phyloP scores from a whole-genome alignment of 2,797 vertebrate species.

The Malurus leucopterus region DNA sequence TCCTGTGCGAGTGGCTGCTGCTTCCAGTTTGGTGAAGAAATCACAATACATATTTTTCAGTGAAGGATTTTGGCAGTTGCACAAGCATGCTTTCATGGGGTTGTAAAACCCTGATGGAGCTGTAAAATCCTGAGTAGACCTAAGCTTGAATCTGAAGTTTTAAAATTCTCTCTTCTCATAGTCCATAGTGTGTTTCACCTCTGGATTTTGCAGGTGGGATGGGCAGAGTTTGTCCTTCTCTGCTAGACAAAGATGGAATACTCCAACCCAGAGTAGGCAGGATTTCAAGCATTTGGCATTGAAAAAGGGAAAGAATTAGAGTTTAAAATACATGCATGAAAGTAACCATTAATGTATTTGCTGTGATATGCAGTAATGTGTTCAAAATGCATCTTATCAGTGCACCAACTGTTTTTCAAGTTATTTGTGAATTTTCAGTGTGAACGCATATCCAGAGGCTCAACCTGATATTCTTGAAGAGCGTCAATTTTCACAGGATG shows the following conservation, averaged over 20 bases:
- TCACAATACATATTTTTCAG: neutral
- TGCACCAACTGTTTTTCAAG: conserved; percentile 14
- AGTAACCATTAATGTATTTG: neutral
- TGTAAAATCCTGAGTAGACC: conserved; percentile 24
- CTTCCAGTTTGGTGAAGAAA: neutral
- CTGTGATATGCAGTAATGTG: neutral
- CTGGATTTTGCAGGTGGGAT: neutral
- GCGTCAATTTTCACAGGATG: conserved; percentile 9
- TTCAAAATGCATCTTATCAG: neutral
- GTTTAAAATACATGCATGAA: neutral
- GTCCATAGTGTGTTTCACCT: neutral
- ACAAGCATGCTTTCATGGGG: neutral
- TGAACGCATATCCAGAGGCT: conserved; percentile 24
- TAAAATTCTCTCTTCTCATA: neutral
- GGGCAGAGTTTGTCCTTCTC: neutral
- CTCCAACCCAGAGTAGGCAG: neutral
- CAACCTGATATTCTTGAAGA: neutral
- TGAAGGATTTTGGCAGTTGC: conserved; percentile 1
- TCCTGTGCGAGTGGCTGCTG: neutral
- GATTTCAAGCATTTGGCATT: neutral
- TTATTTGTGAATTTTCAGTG: neutral
- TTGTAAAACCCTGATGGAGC: conserved; percentile 26
- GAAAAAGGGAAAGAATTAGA: neutral
- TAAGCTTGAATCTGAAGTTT: conserved; percentile 23
- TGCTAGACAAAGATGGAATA: neutral